Evolutionary conservation across 53 echinoderm and acorn worm genomes (phyloP), one percentile per base, ranked within the genome.

Genomic region (Zoroaster sp.): DNA sequence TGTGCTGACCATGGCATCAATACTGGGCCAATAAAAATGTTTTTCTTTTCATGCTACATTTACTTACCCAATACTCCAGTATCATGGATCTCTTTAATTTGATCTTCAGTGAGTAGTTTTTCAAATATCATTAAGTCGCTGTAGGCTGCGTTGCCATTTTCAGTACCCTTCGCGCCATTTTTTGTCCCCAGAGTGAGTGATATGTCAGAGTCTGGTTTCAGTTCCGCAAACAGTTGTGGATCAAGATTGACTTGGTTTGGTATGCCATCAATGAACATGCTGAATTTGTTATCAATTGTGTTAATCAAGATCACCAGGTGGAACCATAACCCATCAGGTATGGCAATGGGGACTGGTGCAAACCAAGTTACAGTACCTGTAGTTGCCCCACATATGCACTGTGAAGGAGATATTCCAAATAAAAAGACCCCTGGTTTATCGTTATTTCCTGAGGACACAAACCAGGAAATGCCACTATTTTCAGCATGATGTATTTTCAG

Each of bases 291-390:
- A 7, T 17, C 51, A 32, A 5, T 37, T n/a, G 30, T 25, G 44
- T 66, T 40, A 5, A 81, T 66, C 42, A 15, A 3, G 4, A 81
- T 14, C 0, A 41, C 67, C 25, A 81, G 30, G 30, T 81, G 81
- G 12, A 81, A 81, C 81, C 81, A 81, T 38, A 30, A 3, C 6
- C 45, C 40, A 11, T 81, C 66, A 25, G 67, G 81, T 40, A 81
- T 17, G 0, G 30, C 9, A 35, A 44, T 11, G 32, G 6, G 4
- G 4, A 15, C 7, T 33, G 20, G 25, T 8, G 28, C 10, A 7
- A 59, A 1, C 76, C 76, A 76, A 13, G 35, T 28, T 4, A 2
- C 4, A 5, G 0, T 43, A 3, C 49, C 37, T 18, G 23, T 32
- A 76, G 76, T 45, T 0, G 28, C 76, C 4, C 37, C 76, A 32